phyloP scores from a whole-genome alignment of 2,113 vertebrate genomes.

The Maccullochella peelii region DNA sequence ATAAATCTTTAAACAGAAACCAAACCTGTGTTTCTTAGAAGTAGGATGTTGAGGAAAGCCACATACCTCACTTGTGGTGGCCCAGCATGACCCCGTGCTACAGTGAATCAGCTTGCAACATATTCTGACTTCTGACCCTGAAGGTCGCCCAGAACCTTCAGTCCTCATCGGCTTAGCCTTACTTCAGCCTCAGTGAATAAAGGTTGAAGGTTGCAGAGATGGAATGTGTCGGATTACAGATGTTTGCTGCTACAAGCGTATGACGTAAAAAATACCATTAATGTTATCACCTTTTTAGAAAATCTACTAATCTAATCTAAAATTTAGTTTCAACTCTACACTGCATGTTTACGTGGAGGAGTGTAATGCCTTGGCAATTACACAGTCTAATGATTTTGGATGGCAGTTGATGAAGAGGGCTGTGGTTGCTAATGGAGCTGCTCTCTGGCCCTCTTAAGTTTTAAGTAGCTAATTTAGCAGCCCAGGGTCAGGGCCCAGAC shows the following conservation, averaged over 20 bases:
- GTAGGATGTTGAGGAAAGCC: conserved; percentile 13
- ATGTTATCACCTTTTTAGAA: background rate
- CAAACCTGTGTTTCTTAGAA: conserved; percentile 43
- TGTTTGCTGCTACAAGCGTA: conserved; percentile 12
- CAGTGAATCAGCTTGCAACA: conserved; percentile 26
- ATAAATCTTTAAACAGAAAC: conserved; percentile 32
- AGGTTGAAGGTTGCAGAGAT: conserved; percentile 39
- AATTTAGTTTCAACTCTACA: background rate
- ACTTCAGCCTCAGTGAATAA: conserved; percentile 30
- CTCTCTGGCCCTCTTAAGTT: conserved; percentile 57
- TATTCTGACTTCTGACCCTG: conserved; percentile 30
- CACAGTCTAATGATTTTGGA: conserved; percentile 36
- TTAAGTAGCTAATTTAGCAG: conserved; percentile 44
- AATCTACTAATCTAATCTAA: background rate
- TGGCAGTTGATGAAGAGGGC: conserved; percentile 32
- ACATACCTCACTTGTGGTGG: conserved; percentile 28
- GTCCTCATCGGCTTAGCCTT: conserved; percentile 4
- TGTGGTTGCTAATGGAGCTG: conserved; percentile 51
- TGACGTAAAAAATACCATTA: background rate
- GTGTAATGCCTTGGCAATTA: background rate
- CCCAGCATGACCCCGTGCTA: conserved; percentile 20
- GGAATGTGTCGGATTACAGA: conserved; percentile 39
- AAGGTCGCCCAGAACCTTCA: conserved; percentile 25
- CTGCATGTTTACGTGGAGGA: background rate
- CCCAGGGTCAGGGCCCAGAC: conserved; percentile 43